These are phyloP conservation scores for Carassius auratus DNA, from an alignment of 2,113 vertebrate species.

Conservation along the genomic window DNA sequence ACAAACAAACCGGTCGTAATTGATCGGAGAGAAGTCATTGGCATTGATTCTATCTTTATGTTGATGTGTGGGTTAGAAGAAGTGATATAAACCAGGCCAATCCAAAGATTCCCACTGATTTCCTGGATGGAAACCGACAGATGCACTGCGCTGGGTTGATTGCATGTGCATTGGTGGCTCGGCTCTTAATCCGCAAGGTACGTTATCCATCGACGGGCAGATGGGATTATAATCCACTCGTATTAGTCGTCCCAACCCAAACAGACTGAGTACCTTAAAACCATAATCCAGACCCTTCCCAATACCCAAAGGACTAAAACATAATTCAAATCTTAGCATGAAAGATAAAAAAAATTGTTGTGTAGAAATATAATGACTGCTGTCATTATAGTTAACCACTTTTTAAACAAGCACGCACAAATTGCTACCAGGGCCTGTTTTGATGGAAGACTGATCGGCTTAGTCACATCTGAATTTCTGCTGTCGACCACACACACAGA, in stretches of 20 bases:
- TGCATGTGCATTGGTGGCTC: conserved; percentile 28
- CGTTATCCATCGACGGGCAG: conserved; percentile 58
- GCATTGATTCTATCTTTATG: conserved; percentile 21
- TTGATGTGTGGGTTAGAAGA: conserved; percentile 12
- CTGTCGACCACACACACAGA: not conserved
- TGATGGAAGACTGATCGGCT: not conserved
- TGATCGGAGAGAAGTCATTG: conserved; percentile 3
- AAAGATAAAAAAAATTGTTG: not conserved
- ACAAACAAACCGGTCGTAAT: conserved; percentile 9
- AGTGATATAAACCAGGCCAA: not conserved
- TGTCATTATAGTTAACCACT: not conserved
- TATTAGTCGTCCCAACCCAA: conserved; percentile 62
- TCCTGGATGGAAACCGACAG: not conserved
- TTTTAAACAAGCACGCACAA: not conserved
- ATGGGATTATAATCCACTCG: conserved; percentile 69
- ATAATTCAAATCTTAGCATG: not conserved
- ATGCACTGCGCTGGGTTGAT: not conserved
- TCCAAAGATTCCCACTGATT: conserved; percentile 19
- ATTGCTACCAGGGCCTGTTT: not conserved
- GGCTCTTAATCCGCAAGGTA: conserved; percentile 61
- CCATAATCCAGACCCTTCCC: conserved; percentile 47
- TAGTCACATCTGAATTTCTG: not conserved
- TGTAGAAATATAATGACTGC: not conserved
- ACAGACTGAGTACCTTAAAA: conserved; percentile 62
- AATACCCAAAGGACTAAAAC: not conserved